Base-by-base conservation (phyloP, 2,113 vertebrate genomes). In the Sciurus niger region DNA sequence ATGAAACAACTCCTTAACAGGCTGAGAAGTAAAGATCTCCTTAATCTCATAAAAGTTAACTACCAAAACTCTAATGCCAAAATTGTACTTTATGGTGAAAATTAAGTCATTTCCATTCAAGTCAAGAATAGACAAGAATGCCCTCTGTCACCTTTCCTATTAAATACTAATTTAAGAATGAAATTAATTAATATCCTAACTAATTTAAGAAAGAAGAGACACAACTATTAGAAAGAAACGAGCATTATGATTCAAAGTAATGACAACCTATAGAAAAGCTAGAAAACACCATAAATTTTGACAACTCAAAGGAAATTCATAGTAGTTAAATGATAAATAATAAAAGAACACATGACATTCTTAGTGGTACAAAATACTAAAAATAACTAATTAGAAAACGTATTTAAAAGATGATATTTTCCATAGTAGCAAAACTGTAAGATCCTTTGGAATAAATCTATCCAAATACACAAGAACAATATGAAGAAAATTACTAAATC, bases 401-500 rank as follows among this genome's bases (percentile, higher is more conserved):
- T 65, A 68, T 48, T 87, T 83, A 84, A 95, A 83, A 65, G 28
- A 72, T 53, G 46, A 55, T 53, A 93, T 34, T 97, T 25, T 68
- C 28, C 86, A 77, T 51, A 46, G 24, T 86, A 79, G 48, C 72
- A 91, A 95, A 90, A 22, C 34, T 80, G 0, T 51, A 91, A 89
- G 55, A 76, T 68, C 37, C 48, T 84, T 92, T 72, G 79, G 37
- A 89, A 82, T 37, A 63, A 74, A 94, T 82, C 55, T 95, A 89
- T 85, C 30, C 25, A 55, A 82, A 86, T 77, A 51, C 37, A 6
- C 37, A 93, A 67, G 86, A 83, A 90, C 13, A 88, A 88, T 78
- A 84, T 40, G 48, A 87, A 96, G 32, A 90, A 83, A 91, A 84
- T 76, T 87, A 76, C 37, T 53, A 93, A 95, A 73, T 74, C 82